Percentiles rank a stretch among this genome's conserved stretches.
phyloP scores from a whole-genome alignment of 2,888 invertebrate genomes.

The Paralinhomoeus sp. region DNA sequence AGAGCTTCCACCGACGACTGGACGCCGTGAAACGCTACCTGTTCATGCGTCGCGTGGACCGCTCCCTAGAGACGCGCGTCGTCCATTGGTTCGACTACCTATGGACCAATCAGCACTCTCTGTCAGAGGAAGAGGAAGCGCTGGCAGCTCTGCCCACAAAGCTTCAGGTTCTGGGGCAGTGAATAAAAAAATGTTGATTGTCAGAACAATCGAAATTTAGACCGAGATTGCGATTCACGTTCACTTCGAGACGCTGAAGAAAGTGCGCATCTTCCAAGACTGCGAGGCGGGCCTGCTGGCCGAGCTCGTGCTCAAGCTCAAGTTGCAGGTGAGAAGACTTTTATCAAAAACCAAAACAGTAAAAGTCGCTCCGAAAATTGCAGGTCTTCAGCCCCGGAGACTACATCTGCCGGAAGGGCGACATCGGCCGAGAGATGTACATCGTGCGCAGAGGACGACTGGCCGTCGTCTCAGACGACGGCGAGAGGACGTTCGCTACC shows the following conservation, averaged over 20 bases:
- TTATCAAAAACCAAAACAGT: neutral
- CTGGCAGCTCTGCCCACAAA: slow-evolving; percentile 12
- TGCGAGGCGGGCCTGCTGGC: slow-evolving; percentile 80
- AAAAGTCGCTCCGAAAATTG: neutral
- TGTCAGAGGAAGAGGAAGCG: slow-evolving; percentile 63
- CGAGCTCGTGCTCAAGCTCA: slow-evolving; percentile 67
- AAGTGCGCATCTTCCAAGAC: slow-evolving; percentile 78
- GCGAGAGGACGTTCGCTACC: slow-evolving; percentile 53
- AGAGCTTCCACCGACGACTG: slow-evolving; percentile 86
- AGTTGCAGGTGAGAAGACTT: slow-evolving; percentile 39
- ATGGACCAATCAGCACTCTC: slow-evolving; percentile 52
- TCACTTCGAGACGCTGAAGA: slow-evolving; percentile 63
- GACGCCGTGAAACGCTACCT: slow-evolving; percentile 54
- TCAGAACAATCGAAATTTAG: too few relatives aligned
- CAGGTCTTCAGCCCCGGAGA: slow-evolving; percentile 51
- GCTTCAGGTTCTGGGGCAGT: slow-evolving; percentile 20
- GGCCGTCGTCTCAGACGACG: slow-evolving; percentile 65
- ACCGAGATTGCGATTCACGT: slow-evolving; percentile 89
- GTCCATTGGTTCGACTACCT: slow-evolving; percentile 90
- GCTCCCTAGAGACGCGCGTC: slow-evolving; percentile 47
- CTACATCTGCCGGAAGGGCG: slow-evolving; percentile 78
- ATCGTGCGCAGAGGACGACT: slow-evolving; percentile 71
- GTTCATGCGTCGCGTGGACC: slow-evolving; percentile 44
- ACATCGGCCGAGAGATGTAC: slow-evolving; percentile 87
- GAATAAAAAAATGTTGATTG: too few relatives aligned